A percentile compares a stretch with the other conserved stretches of the same genome.
These are phyloP conservation scores for Sesamia nonagrioides DNA, from an alignment of 1,140 invertebrate species.

Conservation along the genomic window DNA sequence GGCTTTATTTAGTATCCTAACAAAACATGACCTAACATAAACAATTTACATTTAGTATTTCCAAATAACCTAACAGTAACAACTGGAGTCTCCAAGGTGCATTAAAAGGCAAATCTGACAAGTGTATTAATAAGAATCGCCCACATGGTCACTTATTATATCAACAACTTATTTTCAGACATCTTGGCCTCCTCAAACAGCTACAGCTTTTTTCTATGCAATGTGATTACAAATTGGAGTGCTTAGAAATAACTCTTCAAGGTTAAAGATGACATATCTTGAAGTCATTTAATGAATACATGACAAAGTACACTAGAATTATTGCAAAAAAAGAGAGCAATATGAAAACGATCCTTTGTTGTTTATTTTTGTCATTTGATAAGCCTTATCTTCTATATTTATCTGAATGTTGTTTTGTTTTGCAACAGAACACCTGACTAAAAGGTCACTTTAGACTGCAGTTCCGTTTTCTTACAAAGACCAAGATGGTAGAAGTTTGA, in stretches of 20 bases:
- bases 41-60: too few species aligned
- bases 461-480: conserved; percentile 29
- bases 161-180: not conserved
- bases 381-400: conserved; percentile 27
- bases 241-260: not conserved
- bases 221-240: not conserved
- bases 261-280: not conserved
- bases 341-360: conserved; percentile 18
- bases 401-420: conserved; percentile 35
- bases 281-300: not conserved
- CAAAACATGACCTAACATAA: not conserved
- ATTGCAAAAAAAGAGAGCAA: conserved; percentile 6
- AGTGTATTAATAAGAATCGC: not conserved
- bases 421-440: conserved; percentile 28
- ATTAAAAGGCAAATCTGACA: not conserved
- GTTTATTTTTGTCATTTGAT: conserved; percentile 29
- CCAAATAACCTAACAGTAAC: too few species aligned
- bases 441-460: conserved; percentile 1
- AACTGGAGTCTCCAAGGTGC: not conserved
- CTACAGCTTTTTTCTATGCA: not conserved
- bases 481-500: not conserved
- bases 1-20: not conserved
- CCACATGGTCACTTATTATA: not conserved
- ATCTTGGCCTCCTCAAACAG: not conserved
- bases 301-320: not conserved